Conservation (phyloP, 2,888 invertebrate species). For the Amphipoea lucens region DNA sequence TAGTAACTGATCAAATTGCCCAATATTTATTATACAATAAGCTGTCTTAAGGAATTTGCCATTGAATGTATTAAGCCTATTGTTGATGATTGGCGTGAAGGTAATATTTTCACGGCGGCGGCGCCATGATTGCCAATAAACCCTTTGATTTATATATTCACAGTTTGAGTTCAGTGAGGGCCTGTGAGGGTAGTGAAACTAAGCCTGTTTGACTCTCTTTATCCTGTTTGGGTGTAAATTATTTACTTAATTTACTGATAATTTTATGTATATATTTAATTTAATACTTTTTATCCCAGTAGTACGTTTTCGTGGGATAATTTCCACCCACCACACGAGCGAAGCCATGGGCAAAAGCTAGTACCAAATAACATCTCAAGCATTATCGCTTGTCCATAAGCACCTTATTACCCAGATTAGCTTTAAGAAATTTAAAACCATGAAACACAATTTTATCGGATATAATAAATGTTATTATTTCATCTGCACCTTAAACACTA, state of each 20-base stretch:
- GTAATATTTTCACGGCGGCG: slow-evolving; percentile 18
- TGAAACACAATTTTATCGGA: slow-evolving; percentile 26
- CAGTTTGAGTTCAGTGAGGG: no score
- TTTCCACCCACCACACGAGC: background rate
- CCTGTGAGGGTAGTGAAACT: background rate
- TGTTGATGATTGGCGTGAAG: slow-evolving; percentile 28
- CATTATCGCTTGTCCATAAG: background rate
- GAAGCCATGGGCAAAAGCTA: no score
- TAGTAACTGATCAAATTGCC: background rate
- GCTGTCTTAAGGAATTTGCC: slow-evolving; percentile 5
- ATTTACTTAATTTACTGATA: background rate
- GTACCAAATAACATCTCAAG: background rate
- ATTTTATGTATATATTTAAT: no score
- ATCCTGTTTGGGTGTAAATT: background rate
- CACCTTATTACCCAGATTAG: background rate
- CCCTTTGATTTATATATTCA: background rate
- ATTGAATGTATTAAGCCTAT: slow-evolving; percentile 25
- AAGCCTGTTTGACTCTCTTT: background rate
- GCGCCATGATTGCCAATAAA: background rate
- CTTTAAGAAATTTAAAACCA: background rate
- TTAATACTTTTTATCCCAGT: no score
- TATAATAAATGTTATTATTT: slow-evolving; percentile 9
- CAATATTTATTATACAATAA: background rate
- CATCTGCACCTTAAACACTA: background rate
- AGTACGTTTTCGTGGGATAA: no score